Evolutionary conservation across 2,797 vertebrate genomes (phyloP), one percentile per base, ranked within the genome.

Genomic region (Oreochromis grahami): DNA sequence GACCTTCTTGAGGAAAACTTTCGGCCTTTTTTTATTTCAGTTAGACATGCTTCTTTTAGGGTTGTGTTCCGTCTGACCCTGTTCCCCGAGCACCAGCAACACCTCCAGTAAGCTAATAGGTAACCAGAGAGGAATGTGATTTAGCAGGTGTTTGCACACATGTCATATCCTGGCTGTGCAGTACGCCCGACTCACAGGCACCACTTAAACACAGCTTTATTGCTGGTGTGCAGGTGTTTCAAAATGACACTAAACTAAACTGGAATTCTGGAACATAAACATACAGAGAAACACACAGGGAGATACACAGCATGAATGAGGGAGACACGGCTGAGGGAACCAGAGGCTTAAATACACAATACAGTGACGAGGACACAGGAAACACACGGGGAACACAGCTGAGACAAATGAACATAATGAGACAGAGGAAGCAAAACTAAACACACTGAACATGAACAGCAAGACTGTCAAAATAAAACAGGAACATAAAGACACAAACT

Each of bases 351-450:
- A 55, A 55, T 55, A 15, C 24, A 26, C 53, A 55, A 29, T 15
- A 29, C 4, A 1, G 26, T 29, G 13, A 55, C 0, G 4, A 29
- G 24, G 53, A 13, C 26, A 26, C 53, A 55, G 53, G 53, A 55
- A 55, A 17, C 6, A 45, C 43, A 45, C 3, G 6, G 14, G 43
- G 7, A 45, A 26, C 24, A 55, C 53, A 55, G 24, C 53, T 55
- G 13, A 55, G 53, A 29, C 24, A 15, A 29, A 55, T 8, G 53
- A 55, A 55, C 24, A 26, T 15, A 29, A 55, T 10, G 1, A 55
- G 3, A 1, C 24, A 15, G 24, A 29, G 53, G 24, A 55, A 55
- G 53, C 0, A 0, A 55, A 55, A 29, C 24, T 15, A 55, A 55
- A 15, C 13, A 55, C 24, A 55, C 53, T 26, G 53, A 55, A 55